Percentiles rank a stretch among this genome's conserved stretches.
These are phyloP conservation scores for Phrynosoma platyrhinos DNA, from an alignment of 2,113 vertebrate species.

Conservation along the genomic window DNA sequence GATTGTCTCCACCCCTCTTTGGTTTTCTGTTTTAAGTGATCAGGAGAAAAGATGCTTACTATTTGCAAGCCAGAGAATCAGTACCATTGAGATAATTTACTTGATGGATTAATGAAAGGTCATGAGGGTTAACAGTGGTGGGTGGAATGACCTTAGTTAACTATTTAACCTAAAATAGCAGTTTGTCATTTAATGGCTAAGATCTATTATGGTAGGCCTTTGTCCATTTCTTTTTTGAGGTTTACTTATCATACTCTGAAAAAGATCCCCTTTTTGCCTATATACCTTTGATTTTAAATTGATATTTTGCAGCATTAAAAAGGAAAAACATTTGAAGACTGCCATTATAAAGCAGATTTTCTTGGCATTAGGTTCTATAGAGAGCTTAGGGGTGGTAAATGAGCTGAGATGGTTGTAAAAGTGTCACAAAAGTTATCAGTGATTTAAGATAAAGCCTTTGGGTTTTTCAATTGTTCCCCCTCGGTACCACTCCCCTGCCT, in stretches of 20 bases:
- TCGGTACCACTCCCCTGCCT: conserved; percentile 3
- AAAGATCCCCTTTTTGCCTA: conserved; percentile 6
- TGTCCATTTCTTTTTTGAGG: conserved; percentile 16
- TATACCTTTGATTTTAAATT: conserved; percentile 13
- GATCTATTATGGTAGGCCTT: conserved; percentile 39
- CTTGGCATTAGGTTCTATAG: conserved; percentile 6
- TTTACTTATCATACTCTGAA: background rate
- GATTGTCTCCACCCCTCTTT: too few species aligned
- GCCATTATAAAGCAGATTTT: fast-evolving
- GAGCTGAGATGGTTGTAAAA: background rate
- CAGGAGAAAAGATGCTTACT: conserved; percentile 52
- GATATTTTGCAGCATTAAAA: background rate
- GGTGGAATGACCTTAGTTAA: conserved; percentile 70
- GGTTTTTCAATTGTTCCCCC: conserved; percentile 29
- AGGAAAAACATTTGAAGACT: conserved; percentile 28
- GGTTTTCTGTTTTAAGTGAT: conserved; percentile 50
- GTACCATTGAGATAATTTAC: conserved; percentile 56
- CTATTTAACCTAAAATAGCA: conserved; percentile 59
- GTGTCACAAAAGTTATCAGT: background rate
- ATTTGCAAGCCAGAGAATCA: conserved; percentile 49
- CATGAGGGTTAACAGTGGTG: conserved; percentile 32
- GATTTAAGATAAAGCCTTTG: conserved; percentile 9
- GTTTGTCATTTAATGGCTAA: conserved; percentile 59
- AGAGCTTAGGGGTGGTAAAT: background rate
- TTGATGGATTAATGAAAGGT: conserved; percentile 53